These are phyloP conservation scores for Scyliorhinus canicula DNA, from an alignment of 2,797 vertebrate species.

Conservation along the genomic window DNA sequence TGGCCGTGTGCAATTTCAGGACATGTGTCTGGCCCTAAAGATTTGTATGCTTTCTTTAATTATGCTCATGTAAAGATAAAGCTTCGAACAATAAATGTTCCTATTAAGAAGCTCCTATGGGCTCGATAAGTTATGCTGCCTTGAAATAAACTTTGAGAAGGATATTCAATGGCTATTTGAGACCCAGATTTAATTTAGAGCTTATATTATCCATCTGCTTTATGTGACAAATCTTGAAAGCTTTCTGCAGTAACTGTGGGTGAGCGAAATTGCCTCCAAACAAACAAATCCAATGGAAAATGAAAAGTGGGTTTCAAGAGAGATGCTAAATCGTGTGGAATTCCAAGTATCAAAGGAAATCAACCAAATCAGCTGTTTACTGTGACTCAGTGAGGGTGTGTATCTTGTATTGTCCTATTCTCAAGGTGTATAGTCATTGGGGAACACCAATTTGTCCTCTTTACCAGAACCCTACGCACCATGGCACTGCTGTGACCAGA, in stretches of 20 bases:
- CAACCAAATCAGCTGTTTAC: too few relatives aligned
- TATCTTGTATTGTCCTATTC: background rate
- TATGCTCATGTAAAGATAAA: background rate
- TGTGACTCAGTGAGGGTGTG: background rate
- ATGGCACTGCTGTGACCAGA: background rate
- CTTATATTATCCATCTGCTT: background rate
- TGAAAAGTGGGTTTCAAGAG: background rate
- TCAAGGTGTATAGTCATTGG: background rate
- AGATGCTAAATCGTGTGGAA: background rate
- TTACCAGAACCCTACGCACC: background rate
- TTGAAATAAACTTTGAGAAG: background rate
- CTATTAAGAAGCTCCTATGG: background rate
- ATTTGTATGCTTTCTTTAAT: background rate
- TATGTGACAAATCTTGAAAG: background rate
- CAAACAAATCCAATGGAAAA: background rate
- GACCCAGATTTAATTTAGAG: background rate
- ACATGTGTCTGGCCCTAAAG: background rate
- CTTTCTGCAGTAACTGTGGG: background rate
- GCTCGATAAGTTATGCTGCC: background rate
- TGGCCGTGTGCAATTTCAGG: background rate
- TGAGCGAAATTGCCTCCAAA: background rate
- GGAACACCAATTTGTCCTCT: background rate
- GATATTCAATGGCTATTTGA: background rate
- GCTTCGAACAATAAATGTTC: background rate
- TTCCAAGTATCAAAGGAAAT: background rate